Percentiles rank a stretch among this genome's conserved stretches.
These are phyloP conservation scores for Halictus ligatus DNA, from an alignment of 2,888 invertebrate species.

Conservation along the genomic window DNA sequence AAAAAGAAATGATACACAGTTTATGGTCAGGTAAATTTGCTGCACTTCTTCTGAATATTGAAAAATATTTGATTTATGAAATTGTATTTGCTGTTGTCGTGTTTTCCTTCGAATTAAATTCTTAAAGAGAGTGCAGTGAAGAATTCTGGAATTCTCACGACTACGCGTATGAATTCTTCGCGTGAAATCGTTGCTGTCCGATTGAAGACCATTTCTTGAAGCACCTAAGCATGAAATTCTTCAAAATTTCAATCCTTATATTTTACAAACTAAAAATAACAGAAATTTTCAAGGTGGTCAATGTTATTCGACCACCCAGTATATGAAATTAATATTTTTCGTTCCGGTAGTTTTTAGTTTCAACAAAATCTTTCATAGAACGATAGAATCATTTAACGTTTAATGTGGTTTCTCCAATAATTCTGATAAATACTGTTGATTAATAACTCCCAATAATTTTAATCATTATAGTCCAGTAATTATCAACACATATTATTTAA, in stretches of 20 bases:
- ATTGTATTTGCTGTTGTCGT: background rate
- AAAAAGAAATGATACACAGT: too few species aligned
- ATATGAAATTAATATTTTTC: too few species aligned
- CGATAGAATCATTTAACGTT: background rate
- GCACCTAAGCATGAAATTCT: slow-evolving; percentile 84
- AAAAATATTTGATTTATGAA: background rate
- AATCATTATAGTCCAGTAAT: background rate
- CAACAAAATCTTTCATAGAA: background rate
- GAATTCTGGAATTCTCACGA: slow-evolving; percentile 88
- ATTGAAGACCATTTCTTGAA: slow-evolving; percentile 88
- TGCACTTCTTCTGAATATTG: background rate
- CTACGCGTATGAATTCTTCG: slow-evolving; percentile 87
- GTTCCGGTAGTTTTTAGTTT: too few species aligned
- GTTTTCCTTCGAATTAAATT: slow-evolving; percentile 56
- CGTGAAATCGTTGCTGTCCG: slow-evolving; percentile 86
- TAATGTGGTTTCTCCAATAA: background rate
- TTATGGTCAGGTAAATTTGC: background rate
- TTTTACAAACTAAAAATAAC: too few species aligned
- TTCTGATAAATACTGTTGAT: background rate
- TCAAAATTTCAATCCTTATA: background rate
- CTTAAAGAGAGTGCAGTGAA: slow-evolving; percentile 87
- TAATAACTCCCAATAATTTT: background rate
- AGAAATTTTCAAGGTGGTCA: too few species aligned
- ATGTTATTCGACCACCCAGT: too few species aligned
- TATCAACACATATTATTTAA: slow-evolving; percentile 18